Percentiles rank a stretch among this genome's conserved stretches.
Conservation (phyloP, 2,113 vertebrate species). For the Cinclus cinclus region DNA sequence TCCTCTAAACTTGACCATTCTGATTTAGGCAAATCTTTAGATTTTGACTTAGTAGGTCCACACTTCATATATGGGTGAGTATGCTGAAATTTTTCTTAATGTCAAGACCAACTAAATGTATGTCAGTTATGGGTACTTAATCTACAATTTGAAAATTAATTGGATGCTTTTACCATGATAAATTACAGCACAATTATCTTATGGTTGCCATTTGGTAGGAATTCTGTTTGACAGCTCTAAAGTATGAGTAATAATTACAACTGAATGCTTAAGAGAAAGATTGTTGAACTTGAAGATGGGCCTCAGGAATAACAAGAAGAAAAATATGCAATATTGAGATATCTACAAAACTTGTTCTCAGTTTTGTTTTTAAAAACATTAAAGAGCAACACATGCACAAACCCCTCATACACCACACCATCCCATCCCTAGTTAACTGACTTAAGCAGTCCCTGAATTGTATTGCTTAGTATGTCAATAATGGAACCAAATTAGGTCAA, state of each 20-base stretch:
- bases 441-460: not conserved
- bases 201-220: not conserved
- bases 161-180: not conserved
- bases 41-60: not conserved
- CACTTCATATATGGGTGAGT: not conserved
- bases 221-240: not conserved
- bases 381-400: not conserved
- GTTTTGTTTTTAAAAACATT: not conserved
- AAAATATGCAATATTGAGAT: not conserved
- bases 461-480: not conserved
- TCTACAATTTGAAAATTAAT: not conserved
- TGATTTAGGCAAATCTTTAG: not conserved
- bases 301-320: not conserved
- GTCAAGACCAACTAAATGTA: not conserved
- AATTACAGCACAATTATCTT: not conserved
- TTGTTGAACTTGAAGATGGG: not conserved
- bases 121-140: not conserved
- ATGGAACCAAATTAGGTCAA: not conserved
- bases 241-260: not conserved
- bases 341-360: not conserved
- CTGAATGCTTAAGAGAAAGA: not conserved
- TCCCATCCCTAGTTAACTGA: not conserved
- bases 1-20: not conserved
- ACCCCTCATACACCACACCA: not conserved
- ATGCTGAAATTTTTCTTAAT: not conserved